Evolutionary conservation across 2,113 vertebrate genomes (phyloP).

Genomic region (Ivindomyrus marchei): DNA sequence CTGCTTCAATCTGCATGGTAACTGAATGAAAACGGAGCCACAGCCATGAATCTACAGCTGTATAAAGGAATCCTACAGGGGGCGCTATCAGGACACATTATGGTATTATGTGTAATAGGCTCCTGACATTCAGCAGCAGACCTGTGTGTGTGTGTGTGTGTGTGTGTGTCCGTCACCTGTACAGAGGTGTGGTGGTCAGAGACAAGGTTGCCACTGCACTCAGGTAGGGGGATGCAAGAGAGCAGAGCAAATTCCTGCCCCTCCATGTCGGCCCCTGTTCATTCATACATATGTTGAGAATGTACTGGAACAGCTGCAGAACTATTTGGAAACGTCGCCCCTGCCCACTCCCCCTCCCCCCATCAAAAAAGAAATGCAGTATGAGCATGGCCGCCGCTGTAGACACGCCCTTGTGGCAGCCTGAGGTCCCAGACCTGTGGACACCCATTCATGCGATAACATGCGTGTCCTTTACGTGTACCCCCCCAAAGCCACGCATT

Average conservation of each 20-base stretch:
- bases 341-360: background rate
- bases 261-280: background rate
- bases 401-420: background rate
- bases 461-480: background rate
- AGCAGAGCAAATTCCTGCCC: background rate
- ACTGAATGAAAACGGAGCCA: background rate
- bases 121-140: background rate
- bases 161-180: background rate
- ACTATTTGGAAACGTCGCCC: background rate
- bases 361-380: background rate
- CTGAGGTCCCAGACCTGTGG: background rate
- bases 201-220: background rate
- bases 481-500: background rate
- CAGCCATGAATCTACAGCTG: background rate
- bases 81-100: slow-evolving; percentile 21
- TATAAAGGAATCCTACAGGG: slow-evolving; percentile 22
- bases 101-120: background rate
- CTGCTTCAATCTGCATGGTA: background rate
- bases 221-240: background rate
- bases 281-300: background rate
- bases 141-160: background rate
- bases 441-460: background rate
- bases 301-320: background rate
- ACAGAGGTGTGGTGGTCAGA: background rate
- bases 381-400: background rate